Evolutionary conservation across 2,888 invertebrate species (phyloP).

Genomic region (Tetropium fuscum): DNA sequence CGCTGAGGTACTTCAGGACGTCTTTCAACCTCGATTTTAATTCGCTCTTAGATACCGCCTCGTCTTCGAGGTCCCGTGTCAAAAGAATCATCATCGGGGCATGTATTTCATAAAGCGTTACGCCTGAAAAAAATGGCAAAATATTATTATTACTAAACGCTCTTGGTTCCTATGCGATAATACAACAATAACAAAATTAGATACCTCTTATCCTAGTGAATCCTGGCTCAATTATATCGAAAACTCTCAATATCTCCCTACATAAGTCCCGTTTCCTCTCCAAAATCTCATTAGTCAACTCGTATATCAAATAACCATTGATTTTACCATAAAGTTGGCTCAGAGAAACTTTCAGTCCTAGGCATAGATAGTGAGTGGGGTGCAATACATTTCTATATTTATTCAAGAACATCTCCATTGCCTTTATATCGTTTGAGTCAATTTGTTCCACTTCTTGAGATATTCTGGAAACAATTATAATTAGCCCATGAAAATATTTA

Average conservation of each 20-base stretch:
- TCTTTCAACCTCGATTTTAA: slow-evolving; percentile 77
- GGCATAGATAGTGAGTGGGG: slow-evolving; percentile 74
- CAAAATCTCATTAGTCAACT: slow-evolving; percentile 77
- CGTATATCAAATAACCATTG: slow-evolving; percentile 77
- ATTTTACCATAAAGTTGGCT: slow-evolving; percentile 86
- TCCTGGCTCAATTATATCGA: slow-evolving; percentile 85
- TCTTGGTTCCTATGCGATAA: slow-evolving; percentile 31
- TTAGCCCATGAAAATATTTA: too few relatives aligned
- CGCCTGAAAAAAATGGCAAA: too few relatives aligned
- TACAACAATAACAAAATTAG: too few relatives aligned
- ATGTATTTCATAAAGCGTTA: slow-evolving; percentile 86
- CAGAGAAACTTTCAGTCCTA: slow-evolving; percentile 79
- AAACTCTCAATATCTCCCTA: slow-evolving; percentile 75
- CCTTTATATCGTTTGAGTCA: slow-evolving; percentile 74
- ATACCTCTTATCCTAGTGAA: slow-evolving; percentile 84
- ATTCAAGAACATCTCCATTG: slow-evolving; percentile 74
- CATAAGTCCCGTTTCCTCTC: slow-evolving; percentile 82
- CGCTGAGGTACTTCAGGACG: slow-evolving; percentile 74
- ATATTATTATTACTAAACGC: too few relatives aligned
- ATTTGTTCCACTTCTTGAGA: slow-evolving; percentile 75
- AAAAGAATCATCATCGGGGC: slow-evolving; percentile 84
- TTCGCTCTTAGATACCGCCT: slow-evolving; percentile 67
- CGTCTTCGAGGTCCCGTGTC: slow-evolving; percentile 75
- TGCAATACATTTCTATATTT: slow-evolving; percentile 77
- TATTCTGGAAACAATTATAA: slow-evolving; percentile 70